Base-by-base conservation (phyloP, 2,888 invertebrate genomes). In the Brenthis daphne region DNA sequence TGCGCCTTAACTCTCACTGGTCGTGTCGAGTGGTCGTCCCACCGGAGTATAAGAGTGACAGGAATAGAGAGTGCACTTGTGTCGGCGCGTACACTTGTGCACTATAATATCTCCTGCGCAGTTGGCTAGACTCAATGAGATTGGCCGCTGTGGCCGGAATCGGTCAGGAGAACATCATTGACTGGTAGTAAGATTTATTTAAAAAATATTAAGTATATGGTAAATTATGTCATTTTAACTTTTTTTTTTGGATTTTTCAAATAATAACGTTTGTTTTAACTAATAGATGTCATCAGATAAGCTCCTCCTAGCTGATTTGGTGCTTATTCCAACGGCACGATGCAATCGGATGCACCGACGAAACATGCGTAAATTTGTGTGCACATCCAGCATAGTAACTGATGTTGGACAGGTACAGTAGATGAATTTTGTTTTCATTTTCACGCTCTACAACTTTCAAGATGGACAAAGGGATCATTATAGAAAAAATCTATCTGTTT, bases 311-410 rank as follows among this genome's bases (percentile, higher is more conserved):
- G 85, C 85, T 0, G 20, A 79, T 20, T 70, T 85, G 37, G 64
- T 70, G 0, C 13, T 85, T 1, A 43, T 82, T 0, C 70, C 80
- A 0, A 69, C 61, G 6, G 3, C 13, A 0, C 0, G 0, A 6
- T 88, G 88, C 72, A 82, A 64, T 58, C 57, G 0, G 12, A 54
- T 75, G 16, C 81, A 82, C 74, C 54, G 72, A 0, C 73, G 11
- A 54, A 77, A 79, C 20, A 87, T 85, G 87, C 68, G 57, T 1
- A 54, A 66, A 6, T 86, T 84, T 67, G 70, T 89, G 1, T 89
- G 88, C 70, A 85, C 86, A 0, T 77, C 79, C 2, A 72, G 72
- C 47, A n/a, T 3, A 24, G 1, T 76, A 0, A 72, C 81, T 2
- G 83, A 85, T 58, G 82, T 82, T 50, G 77, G 76, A 13, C 77